Conservation (phyloP, 2,888 invertebrate genomes). For the Melanargia galathea region DNA sequence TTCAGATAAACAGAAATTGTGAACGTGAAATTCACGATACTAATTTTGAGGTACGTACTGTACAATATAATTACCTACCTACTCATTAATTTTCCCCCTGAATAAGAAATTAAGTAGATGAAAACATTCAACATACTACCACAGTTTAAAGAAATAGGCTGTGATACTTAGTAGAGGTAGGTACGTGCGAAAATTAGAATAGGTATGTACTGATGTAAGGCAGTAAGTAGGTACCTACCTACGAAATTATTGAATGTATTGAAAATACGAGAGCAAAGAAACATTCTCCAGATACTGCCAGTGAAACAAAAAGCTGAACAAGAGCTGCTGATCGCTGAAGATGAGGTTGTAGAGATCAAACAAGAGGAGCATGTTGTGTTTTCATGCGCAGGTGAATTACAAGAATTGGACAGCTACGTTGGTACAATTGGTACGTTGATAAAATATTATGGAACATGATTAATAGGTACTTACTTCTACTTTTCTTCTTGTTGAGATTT, state of each 20-base stretch:
- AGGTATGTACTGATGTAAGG: too few relatives aligned
- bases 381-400: slow-evolving; percentile 30
- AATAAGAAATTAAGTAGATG: too few relatives aligned
- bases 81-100: too few relatives aligned
- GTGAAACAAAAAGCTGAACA: slow-evolving; percentile 10
- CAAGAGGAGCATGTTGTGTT: slow-evolving; percentile 20
- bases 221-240: background rate
- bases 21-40: slow-evolving; percentile 34
- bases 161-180: too few relatives aligned
- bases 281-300: slow-evolving; percentile 4
- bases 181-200: too few relatives aligned
- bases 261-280: background rate
- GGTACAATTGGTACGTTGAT: slow-evolving; percentile 43
- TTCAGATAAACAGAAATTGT: slow-evolving; percentile 44
- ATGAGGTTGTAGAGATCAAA: slow-evolving; percentile 10
- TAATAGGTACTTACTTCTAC: background rate
- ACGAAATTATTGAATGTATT: background rate
- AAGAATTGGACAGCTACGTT: slow-evolving; percentile 39
- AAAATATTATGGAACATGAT: background rate
- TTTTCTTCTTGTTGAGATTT: background rate
- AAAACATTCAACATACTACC: too few relatives aligned
- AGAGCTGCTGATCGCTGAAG: slow-evolving; percentile 8
- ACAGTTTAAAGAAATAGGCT: too few relatives aligned
- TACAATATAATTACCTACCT: too few relatives aligned
- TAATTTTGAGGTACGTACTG: slow-evolving; percentile 29